Evolutionary conservation across 2,797 vertebrate genomes (phyloP), one percentile per base, ranked within the genome.

Genomic region (Naso thynnoides): DNA sequence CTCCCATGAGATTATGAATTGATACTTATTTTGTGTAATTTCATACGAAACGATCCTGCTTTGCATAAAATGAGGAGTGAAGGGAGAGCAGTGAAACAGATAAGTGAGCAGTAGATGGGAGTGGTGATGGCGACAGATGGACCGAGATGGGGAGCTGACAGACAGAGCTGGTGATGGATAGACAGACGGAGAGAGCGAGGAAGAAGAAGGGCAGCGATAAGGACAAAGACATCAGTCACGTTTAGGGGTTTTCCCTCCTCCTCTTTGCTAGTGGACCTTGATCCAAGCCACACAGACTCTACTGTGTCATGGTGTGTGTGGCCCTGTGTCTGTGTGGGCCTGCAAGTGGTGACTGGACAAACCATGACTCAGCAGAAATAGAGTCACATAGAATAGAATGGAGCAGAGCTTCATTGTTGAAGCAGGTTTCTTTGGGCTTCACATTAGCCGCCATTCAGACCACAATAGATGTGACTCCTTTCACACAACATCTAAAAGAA

Each of bases 221-320:
- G 83, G 89, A 90, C 88, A 91, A 91, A 90, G 87, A 81, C 90
- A 91, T 91, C 88, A 92, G 90, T 92, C 90, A 92, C 88, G 82
- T 91, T 91, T 87, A 44, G 84, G 83, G 71, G 0, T 66, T 79
- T 70, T 78, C 78, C 86, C 83, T 73, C 84, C 84, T 45, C 83
- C 85, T 59, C 78, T 57, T 39, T 74, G 71, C 49, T 39, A 88
- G 82, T 88, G 89, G 92, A 92, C 90, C 90, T 90, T 91, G 90
- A 91, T 91, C 89, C 86, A 80, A 83, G 85, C 78, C 70, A 91
- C 90, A 91, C 91, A 91, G 89, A 82, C 85, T 89, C 84, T 61
- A 90, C 90, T 89, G 88, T 92, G 89, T 92, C 89, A 90, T 91
- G 91, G 85, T 90, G 89, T 91, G 89, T 90, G 87, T 92, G 87